phyloP scores from a whole-genome alignment of 2,113 vertebrate genomes.

The Genyomyrus donnyi region DNA sequence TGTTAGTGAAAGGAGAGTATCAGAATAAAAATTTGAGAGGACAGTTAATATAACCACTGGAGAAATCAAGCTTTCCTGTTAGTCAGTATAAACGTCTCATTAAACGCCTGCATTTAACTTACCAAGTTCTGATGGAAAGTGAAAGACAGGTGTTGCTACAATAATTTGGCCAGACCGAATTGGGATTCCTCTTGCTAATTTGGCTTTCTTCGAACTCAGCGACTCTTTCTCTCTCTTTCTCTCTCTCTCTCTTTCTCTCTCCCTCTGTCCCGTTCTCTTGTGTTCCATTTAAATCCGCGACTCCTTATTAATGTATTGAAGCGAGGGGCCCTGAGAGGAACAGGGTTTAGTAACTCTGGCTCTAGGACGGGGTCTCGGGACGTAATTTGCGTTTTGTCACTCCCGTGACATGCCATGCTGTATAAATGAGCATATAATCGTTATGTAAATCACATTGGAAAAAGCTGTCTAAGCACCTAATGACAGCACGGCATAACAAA shows the following conservation, averaged over 20 bases:
- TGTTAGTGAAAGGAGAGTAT: neutral
- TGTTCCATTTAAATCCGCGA: neutral
- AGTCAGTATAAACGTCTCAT: neutral
- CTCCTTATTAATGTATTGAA: neutral
- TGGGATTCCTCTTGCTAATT: neutral
- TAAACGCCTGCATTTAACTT: neutral
- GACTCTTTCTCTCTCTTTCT: neutral
- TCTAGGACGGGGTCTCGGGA: neutral
- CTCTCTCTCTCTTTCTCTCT: neutral
- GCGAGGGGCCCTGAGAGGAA: neutral
- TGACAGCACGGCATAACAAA: neutral
- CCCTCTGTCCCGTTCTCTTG: neutral
- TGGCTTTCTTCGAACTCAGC: neutral
- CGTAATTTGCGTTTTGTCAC: neutral
- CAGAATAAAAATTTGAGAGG: neutral
- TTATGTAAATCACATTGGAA: neutral
- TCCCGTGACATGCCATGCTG: neutral
- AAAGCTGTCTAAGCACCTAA: neutral
- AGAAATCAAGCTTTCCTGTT: neutral
- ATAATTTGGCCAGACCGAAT: neutral
- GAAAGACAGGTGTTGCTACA: neutral
- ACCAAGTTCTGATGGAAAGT: neutral
- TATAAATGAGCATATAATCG: neutral
- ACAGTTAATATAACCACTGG: neutral
- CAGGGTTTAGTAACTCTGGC: neutral